These are phyloP conservation scores for Petrocephalus sullivani DNA, from an alignment of 2,797 vertebrate species.

Conservation along the genomic window DNA sequence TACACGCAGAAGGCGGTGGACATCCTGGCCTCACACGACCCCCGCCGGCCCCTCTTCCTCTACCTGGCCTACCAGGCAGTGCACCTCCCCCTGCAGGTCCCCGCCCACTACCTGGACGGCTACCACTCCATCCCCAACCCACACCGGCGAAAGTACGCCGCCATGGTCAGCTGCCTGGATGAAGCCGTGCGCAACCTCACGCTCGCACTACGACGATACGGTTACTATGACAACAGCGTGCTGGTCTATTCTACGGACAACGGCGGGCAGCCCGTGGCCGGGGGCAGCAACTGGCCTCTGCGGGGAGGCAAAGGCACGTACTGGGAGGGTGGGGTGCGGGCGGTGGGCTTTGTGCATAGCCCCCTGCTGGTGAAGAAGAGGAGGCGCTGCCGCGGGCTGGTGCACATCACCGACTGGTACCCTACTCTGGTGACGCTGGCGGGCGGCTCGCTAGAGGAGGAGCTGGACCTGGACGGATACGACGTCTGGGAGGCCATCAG, in stretches of 20 bases:
- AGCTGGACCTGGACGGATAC: constrained; percentile 82
- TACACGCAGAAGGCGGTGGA: constrained; percentile 81
- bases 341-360: constrained; percentile 91
- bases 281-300: constrained; percentile 94
- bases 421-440: constrained; percentile 86
- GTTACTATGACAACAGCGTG: constrained; percentile 86
- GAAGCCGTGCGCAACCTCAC: constrained; percentile 89
- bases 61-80: constrained; percentile 93
- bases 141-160: constrained; percentile 82
- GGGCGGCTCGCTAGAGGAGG: constrained; percentile 82
- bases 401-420: constrained; percentile 98
- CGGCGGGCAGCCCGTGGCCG: constrained; percentile 82
- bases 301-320: constrained; percentile 91
- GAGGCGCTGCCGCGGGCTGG: constrained; percentile 76
- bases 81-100: constrained; percentile 90
- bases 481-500: constrained; percentile 96
- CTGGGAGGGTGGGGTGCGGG: constrained; percentile 92
- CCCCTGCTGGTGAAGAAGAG: constrained; percentile 82
- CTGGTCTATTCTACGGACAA: constrained; percentile 95
- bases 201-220: constrained; percentile 74
- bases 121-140: constrained; percentile 85
- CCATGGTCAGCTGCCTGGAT: constrained; percentile 92
- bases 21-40: constrained; percentile 79
- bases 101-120: constrained; percentile 78
- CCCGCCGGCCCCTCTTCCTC: constrained; percentile 78